These are phyloP conservation scores for Cairina moschata DNA, from an alignment of 2,113 vertebrate species.

Conservation along the genomic window DNA sequence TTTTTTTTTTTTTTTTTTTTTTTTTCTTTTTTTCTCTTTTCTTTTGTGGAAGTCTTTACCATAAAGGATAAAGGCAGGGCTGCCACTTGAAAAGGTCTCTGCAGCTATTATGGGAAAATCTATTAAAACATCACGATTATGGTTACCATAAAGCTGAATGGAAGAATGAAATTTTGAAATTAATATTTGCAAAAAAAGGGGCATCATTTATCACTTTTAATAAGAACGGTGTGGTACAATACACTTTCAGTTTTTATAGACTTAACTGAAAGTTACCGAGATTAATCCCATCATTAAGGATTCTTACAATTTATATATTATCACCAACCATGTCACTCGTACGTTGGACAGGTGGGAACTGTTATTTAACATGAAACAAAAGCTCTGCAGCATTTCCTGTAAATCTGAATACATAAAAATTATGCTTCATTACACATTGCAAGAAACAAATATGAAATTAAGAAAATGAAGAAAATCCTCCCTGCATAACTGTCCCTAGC, in stretches of 20 bases:
- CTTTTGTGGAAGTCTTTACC: neutral
- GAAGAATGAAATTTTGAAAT: conserved; percentile 43
- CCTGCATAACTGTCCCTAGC: neutral
- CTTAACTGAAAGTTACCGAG: conserved; percentile 32
- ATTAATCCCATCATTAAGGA: conserved; percentile 33
- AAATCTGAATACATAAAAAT: neutral
- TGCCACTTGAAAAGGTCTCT: conserved; percentile 43
- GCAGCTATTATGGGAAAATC: conserved; percentile 40
- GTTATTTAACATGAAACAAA: neutral
- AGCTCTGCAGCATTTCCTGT: neutral
- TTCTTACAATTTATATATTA: neutral
- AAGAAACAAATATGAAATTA: neutral
- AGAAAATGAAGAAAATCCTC: neutral
- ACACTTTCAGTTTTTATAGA: conserved; percentile 24
- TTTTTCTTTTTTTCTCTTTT: neutral
- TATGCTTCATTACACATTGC: fast-evolving
- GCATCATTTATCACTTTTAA: conserved; percentile 41
- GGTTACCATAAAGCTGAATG: conserved; percentile 42
- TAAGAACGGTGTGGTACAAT: conserved; percentile 32
- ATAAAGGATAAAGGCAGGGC: conserved; percentile 1
- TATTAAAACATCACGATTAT: conserved; percentile 56
- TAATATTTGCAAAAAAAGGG: conserved; percentile 28
- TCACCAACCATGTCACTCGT: neutral
- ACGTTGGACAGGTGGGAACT: neutral
- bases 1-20: neutral